Percentiles rank a stretch among this genome's conserved stretches.
Conservation (phyloP, 1,140 invertebrate genomes). For the Musca vetustissima region DNA sequence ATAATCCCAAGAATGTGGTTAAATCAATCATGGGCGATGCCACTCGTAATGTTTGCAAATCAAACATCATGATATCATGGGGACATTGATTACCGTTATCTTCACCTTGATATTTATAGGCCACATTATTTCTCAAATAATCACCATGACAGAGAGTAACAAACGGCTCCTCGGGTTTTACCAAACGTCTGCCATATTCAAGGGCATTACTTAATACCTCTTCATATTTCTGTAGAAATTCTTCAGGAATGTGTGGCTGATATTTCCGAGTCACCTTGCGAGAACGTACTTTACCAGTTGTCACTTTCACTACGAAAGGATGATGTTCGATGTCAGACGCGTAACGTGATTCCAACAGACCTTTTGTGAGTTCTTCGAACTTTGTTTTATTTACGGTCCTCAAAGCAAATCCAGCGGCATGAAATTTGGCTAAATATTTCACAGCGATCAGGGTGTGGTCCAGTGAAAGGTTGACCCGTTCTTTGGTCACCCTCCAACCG, state of each 20-base stretch:
- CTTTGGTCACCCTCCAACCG: slow-evolving; percentile 43
- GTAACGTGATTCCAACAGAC: slow-evolving; percentile 40
- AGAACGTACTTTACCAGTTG: slow-evolving; percentile 25
- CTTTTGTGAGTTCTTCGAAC: slow-evolving; percentile 33
- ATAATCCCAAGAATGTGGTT: slow-evolving; percentile 38
- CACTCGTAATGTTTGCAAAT: slow-evolving; percentile 48
- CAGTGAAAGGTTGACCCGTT: slow-evolving; percentile 34
- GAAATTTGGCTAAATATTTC: slow-evolving; percentile 41
- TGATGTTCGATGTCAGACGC: background rate
- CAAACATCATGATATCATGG: slow-evolving; percentile 50
- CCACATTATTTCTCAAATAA: slow-evolving; percentile 51
- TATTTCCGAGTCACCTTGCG: slow-evolving; percentile 26
- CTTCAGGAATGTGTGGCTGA: slow-evolving; percentile 37
- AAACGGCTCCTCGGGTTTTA: slow-evolving; percentile 43
- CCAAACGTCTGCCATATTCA: slow-evolving; percentile 34
- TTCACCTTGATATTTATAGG: slow-evolving; percentile 38
- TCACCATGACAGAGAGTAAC: slow-evolving; percentile 49
- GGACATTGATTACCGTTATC: slow-evolving; percentile 26
- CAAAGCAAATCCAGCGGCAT: slow-evolving; percentile 44
- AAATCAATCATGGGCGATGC: slow-evolving; percentile 53
- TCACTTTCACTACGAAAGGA: slow-evolving; percentile 28
- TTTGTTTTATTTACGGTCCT: slow-evolving; percentile 35
- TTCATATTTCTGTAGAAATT: slow-evolving; percentile 35
- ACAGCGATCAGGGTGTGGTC: slow-evolving; percentile 36
- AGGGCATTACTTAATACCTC: slow-evolving; percentile 28